Evolutionary conservation across 2,113 vertebrate species (phyloP).

Genomic region (Anser cygnoides): DNA sequence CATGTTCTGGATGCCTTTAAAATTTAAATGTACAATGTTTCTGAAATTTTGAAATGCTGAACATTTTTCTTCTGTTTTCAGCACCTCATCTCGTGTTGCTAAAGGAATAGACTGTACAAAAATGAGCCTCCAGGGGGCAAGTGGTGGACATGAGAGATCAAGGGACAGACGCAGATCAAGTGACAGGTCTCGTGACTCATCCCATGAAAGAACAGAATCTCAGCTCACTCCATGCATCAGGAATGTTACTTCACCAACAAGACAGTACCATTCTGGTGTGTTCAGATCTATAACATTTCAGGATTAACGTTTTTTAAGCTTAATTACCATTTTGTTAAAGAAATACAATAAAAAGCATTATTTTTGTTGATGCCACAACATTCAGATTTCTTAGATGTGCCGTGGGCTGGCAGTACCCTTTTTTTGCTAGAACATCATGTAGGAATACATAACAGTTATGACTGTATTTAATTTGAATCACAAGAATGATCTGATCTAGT

Average conservation of each 20-base stretch:
- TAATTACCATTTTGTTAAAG: background rate
- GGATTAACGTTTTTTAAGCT: background rate
- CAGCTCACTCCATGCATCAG: slow-evolving; percentile 98
- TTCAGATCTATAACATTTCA: background rate
- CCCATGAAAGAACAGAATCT: slow-evolving; percentile 93
- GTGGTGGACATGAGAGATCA: slow-evolving; percentile 91
- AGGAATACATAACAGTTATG: no score
- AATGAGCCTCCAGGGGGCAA: slow-evolving; percentile 95
- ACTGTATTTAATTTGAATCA: background rate
- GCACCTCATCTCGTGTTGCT: slow-evolving; percentile 82
- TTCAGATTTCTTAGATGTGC: background rate
- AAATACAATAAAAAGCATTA: background rate
- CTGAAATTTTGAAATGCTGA: background rate
- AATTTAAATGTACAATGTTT: background rate
- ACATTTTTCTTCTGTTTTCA: slow-evolving; percentile 38
- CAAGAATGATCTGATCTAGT: background rate
- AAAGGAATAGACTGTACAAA: slow-evolving; percentile 83
- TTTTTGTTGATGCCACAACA: background rate
- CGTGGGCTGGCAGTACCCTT: background rate
- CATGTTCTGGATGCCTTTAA: background rate
- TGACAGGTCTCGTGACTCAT: slow-evolving; percentile 96
- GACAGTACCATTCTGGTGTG: slow-evolving; percentile 92
- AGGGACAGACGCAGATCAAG: slow-evolving; percentile 94
- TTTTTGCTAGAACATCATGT: background rate
- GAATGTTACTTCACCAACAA: slow-evolving; percentile 96